These are phyloP conservation scores for Malurus cyaneus DNA, from an alignment of 2,113 vertebrate genomes.

Conservation along the genomic window DNA sequence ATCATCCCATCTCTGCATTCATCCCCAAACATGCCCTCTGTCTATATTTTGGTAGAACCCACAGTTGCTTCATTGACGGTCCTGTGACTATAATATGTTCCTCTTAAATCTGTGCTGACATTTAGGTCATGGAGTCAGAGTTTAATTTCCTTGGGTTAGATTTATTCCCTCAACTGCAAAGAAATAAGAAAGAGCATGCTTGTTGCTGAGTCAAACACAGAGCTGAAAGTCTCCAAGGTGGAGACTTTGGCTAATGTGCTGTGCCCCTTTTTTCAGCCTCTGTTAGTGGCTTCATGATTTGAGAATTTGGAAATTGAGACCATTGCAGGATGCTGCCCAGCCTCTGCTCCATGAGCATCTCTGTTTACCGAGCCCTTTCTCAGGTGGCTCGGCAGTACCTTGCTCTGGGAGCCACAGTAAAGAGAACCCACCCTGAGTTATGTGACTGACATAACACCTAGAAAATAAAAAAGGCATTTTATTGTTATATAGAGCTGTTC, in stretches of 20 bases:
- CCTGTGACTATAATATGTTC: background rate
- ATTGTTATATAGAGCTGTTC: background rate
- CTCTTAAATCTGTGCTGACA: slow-evolving; percentile 49
- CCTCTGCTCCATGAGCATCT: background rate
- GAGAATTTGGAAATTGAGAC: background rate
- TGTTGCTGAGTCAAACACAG: background rate
- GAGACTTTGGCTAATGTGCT: background rate
- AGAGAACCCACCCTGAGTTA: background rate
- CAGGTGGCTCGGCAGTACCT: background rate
- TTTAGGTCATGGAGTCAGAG: slow-evolving; percentile 20
- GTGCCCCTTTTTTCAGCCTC: background rate
- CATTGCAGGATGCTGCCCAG: background rate
- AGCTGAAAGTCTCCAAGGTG: background rate
- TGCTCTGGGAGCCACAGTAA: background rate
- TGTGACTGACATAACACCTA: background rate
- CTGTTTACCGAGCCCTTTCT: background rate
- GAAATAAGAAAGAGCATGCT: background rate
- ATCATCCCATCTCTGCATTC: background rate
- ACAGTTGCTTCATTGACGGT: slow-evolving; percentile 21
- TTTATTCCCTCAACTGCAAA: slow-evolving; percentile 40
- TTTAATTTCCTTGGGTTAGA: slow-evolving; percentile 42
- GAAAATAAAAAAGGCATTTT: background rate
- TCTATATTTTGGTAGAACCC: slow-evolving; percentile 19
- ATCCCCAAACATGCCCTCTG: background rate
- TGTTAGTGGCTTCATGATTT: background rate